phyloP scores from a whole-genome alignment of 2,113 vertebrate species.

The Dromaius novaehollandiae region DNA sequence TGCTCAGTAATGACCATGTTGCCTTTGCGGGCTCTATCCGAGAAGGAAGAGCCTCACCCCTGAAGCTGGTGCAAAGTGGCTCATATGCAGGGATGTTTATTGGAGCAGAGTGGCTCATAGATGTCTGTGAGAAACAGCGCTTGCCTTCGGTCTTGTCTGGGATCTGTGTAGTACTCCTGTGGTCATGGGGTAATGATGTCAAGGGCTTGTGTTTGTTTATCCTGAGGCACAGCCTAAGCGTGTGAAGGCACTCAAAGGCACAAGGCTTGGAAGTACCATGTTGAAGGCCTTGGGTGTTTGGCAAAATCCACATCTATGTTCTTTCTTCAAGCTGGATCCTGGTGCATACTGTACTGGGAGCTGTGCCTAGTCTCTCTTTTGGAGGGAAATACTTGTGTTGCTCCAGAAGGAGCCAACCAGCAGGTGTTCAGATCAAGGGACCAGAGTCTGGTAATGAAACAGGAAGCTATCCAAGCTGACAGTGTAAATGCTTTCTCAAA shows the following conservation, averaged over 20 bases:
- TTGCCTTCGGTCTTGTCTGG: neutral
- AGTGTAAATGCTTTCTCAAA: neutral
- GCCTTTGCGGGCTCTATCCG: neutral
- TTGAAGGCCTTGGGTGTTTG: neutral
- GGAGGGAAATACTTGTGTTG: neutral
- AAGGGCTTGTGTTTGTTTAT: neutral
- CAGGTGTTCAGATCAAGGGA: neutral
- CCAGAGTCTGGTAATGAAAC: constrained; percentile 5
- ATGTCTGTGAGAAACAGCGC: neutral
- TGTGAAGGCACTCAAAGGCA: neutral
- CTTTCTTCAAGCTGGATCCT: neutral
- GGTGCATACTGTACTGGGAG: neutral
- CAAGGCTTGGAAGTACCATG: neutral
- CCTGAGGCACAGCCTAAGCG: neutral
- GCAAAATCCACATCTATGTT: neutral
- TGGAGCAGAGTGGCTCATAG: neutral
- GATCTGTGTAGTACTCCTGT: neutral
- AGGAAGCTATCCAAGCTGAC: constrained; percentile 1
- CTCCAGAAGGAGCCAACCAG: constrained; percentile 4
- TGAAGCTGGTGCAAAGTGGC: neutral
- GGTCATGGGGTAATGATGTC: neutral
- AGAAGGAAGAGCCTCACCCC: neutral
- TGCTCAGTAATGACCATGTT: neutral
- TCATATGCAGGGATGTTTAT: neutral
- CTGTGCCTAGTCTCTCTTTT: neutral